phyloP scores from a whole-genome alignment of 2,113 vertebrate species.

The Ciconia boyciana region DNA sequence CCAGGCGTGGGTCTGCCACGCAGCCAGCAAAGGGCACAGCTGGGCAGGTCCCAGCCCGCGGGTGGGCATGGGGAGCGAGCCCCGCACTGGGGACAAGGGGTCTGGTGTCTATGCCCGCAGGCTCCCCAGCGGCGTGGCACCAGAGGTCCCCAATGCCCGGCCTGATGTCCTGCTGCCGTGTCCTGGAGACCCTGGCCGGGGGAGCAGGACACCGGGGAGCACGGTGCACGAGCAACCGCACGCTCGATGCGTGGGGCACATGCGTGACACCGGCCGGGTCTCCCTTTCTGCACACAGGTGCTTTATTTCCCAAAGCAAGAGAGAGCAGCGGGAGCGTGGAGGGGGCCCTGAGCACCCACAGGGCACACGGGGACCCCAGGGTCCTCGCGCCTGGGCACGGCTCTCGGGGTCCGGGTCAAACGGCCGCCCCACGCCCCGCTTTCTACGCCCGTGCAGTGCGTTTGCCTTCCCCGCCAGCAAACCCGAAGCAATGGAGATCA shows the following conservation, averaged over 20 bases:
- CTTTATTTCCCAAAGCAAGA: fast-evolving
- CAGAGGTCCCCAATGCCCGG: fast-evolving
- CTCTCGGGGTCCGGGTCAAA: fast-evolving
- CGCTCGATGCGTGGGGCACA: background rate
- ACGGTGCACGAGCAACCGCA: background rate
- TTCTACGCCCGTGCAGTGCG: fast-evolving
- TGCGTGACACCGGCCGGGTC: fast-evolving
- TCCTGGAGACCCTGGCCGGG: too few relatives aligned
- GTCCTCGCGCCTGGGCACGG: background rate
- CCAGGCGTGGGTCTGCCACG: background rate
- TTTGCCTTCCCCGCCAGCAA: background rate
- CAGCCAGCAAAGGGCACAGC: background rate
- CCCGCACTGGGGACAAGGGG: background rate
- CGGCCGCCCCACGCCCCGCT: fast-evolving
- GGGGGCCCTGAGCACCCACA: background rate
- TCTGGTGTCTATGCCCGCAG: background rate
- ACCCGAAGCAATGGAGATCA: fast-evolving
- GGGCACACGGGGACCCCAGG: fast-evolving
- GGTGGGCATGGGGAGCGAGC: too few relatives aligned
- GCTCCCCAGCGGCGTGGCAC: background rate
- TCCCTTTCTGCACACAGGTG: background rate
- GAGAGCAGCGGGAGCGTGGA: background rate
- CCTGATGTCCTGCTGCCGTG: background rate
- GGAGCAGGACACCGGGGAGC: background rate
- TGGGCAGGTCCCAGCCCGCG: background rate